Conservation (phyloP, 2,113 vertebrate genomes). For the Siniperca chuatsi region DNA sequence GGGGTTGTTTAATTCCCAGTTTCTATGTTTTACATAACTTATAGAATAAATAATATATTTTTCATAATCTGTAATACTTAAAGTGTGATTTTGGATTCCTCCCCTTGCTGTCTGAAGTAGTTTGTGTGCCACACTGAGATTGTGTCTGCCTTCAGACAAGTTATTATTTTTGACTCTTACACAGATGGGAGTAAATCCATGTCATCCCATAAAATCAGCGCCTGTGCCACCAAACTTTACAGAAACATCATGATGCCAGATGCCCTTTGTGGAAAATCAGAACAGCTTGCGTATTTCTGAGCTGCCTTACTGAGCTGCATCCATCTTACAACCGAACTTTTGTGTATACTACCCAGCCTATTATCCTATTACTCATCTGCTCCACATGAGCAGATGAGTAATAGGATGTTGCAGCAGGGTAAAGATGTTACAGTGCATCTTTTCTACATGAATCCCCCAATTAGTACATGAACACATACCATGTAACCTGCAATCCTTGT, state of each 20-base stretch:
- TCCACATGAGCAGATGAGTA: constrained; percentile 38
- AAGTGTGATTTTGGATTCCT: constrained; percentile 3
- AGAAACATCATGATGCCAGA: constrained; percentile 45
- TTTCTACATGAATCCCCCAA: constrained; percentile 23
- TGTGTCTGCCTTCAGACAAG: constrained; percentile 37
- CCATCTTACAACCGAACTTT: constrained; percentile 45
- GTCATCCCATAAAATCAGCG: constrained; percentile 51
- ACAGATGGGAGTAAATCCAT: constrained; percentile 69
- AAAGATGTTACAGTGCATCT: not conserved
- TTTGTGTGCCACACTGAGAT: constrained; percentile 2
- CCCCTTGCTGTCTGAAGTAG: constrained; percentile 5
- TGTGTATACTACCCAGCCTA: constrained; percentile 11
- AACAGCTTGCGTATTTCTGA: constrained; percentile 47
- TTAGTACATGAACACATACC: constrained; percentile 16
- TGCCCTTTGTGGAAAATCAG: constrained; percentile 44
- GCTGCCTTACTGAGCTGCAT: constrained; percentile 36
- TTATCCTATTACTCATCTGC: constrained; percentile 59
- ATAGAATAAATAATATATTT: not conserved
- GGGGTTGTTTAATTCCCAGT: not conserved
- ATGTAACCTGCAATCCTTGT: constrained; percentile 4
- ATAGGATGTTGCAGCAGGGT: constrained; percentile 32
- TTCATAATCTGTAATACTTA: constrained; percentile 2
- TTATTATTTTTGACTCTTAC: constrained; percentile 40
- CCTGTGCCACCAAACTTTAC: constrained; percentile 49
- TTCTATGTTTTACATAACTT: not conserved